Conservation (phyloP, 2,888 invertebrate species). For the Omphaloscelis lunosa region DNA sequence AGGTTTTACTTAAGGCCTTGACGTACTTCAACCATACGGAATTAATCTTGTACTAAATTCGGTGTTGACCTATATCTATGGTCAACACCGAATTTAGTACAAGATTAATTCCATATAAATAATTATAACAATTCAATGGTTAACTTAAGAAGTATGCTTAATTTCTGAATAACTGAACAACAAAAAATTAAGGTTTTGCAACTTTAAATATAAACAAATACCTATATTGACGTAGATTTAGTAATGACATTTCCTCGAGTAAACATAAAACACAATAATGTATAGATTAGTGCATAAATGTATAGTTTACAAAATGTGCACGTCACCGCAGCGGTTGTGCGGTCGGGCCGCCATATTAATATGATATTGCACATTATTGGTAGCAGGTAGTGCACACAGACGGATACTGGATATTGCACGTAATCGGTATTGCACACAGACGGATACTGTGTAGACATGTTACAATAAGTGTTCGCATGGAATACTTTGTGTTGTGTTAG, state of each 20-base stretch:
- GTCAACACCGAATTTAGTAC: too few relatives aligned
- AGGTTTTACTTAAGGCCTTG: constrained; percentile 13
- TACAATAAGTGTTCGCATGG: constrained; percentile 17
- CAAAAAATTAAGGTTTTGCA: not conserved
- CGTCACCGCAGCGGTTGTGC: constrained; percentile 33
- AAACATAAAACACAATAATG: not conserved
- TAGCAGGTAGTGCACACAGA: constrained; percentile 8
- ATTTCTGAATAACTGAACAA: not conserved
- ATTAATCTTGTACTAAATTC: too few relatives aligned
- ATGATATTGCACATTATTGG: constrained; percentile 54
- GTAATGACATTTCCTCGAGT: not conserved
- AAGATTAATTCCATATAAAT: too few relatives aligned
- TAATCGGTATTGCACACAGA: constrained; percentile 11
- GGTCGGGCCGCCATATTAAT: constrained; percentile 43
- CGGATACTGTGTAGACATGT: constrained; percentile 23
- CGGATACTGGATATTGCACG: constrained; percentile 49
- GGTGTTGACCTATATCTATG: not conserved
- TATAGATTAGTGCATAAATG: constrained; percentile 3
- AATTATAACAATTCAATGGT: not conserved
- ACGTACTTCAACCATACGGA: not conserved
- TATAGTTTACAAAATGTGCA: constrained; percentile 16
- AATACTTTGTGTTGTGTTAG: constrained; percentile 30
- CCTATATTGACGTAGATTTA: not conserved
- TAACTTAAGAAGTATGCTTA: not conserved
- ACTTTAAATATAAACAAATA: too few relatives aligned